Conservation (phyloP, 2,113 vertebrate species). For the Cottus gobio region DNA sequence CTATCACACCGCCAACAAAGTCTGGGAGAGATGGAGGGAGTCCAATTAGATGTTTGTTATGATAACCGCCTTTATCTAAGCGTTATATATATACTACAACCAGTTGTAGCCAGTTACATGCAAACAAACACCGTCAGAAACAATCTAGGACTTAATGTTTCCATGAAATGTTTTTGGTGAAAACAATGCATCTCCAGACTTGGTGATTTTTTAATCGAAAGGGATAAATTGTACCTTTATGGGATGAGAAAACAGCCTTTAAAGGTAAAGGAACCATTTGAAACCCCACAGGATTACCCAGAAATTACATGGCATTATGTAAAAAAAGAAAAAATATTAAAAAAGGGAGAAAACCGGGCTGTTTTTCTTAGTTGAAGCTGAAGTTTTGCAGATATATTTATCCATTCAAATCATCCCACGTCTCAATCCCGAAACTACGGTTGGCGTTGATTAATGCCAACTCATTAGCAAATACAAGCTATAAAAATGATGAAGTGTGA, state of each 20-base stretch:
- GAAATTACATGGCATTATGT: neutral
- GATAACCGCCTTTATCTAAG: neutral
- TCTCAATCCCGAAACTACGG: neutral
- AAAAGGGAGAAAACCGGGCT: neutral
- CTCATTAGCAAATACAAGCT: slow-evolving; percentile 31
- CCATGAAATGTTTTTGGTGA: neutral
- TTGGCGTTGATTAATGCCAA: slow-evolving; percentile 5
- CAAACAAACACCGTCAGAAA: neutral
- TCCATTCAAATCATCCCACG: neutral
- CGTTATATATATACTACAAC: neutral
- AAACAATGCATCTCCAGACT: neutral
- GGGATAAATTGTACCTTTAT: neutral
- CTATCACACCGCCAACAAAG: slow-evolving; percentile 76
- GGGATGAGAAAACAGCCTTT: neutral
- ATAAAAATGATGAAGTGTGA: slow-evolving; percentile 20
- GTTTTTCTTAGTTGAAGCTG: neutral
- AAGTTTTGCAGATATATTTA: neutral
- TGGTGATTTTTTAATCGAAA: neutral
- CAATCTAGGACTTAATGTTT: too few species aligned
- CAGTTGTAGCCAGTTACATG: neutral
- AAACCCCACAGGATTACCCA: neutral
- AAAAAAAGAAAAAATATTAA: neutral
- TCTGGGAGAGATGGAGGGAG: slow-evolving; percentile 35
- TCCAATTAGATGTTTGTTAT: neutral
- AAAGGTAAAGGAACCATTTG: neutral